Evolutionary conservation across 2,113 vertebrate genomes (phyloP).

Genomic region (Mobula birostris): DNA sequence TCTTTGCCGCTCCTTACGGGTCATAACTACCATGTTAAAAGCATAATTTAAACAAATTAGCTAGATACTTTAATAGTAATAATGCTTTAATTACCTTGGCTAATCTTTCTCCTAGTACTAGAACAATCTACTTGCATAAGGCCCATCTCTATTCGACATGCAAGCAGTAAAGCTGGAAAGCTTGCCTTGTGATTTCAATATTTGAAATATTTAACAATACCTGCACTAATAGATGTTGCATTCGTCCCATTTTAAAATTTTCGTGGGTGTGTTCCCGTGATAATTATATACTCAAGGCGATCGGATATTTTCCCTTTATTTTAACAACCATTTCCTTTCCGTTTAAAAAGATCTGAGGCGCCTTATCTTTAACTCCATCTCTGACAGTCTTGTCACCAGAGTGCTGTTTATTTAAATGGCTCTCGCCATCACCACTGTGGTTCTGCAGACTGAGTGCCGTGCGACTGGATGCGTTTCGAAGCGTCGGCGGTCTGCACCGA

Average conservation of each 20-base stretch:
- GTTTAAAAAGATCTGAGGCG: neutral
- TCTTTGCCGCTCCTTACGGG: neutral
- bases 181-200: neutral
- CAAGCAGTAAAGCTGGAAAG: neutral
- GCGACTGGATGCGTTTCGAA: neutral
- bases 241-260: neutral
- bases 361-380: neutral
- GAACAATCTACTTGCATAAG: neutral
- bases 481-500: neutral
- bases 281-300: neutral
- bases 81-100: neutral
- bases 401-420: conserved; percentile 1
- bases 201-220: neutral
- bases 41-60: neutral
- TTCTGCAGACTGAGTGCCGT: neutral
- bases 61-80: neutral
- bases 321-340: neutral
- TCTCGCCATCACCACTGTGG: neutral
- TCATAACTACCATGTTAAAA: neutral
- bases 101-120: neutral
- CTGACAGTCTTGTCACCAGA: neutral
- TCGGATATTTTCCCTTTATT: neutral
- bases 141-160: no score
- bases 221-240: no score
- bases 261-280: neutral